Evolutionary conservation across 1,140 invertebrate species (phyloP).

Genomic region (Berghia stephanieae): DNA sequence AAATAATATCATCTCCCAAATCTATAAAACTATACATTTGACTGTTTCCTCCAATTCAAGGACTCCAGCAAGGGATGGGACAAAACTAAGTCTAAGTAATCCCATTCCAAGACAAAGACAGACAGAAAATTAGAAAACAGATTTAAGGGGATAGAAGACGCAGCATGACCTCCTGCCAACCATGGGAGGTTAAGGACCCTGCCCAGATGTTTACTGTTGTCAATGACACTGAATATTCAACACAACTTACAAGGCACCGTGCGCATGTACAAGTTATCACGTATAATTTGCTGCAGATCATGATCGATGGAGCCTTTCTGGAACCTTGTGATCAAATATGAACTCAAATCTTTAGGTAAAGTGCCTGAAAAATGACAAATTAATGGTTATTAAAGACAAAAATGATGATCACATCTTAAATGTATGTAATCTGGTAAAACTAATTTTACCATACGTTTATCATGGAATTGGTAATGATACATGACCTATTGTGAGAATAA

Average conservation of each 20-base stretch:
- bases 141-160: no score
- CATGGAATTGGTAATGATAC: neutral
- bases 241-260: slow-evolving; percentile 76
- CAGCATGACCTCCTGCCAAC: no score
- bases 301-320: slow-evolving; percentile 76
- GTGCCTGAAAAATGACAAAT: slow-evolving; percentile 62
- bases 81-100: no score
- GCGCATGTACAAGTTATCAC: slow-evolving; percentile 77
- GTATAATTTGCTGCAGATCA: slow-evolving; percentile 76
- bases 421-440: no score
- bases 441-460: neutral
- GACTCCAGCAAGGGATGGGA: no score
- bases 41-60: no score
- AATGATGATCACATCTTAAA: neutral
- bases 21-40: no score
- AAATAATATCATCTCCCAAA: no score
- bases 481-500: neutral
- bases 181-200: no score
- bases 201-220: no score
- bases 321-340: slow-evolving; percentile 74
- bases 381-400: neutral
- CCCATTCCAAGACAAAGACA: no score
- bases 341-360: slow-evolving; percentile 71
- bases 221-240: neutral
- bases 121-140: no score